phyloP scores from a whole-genome alignment of 2,888 invertebrate species.

The Pseudanteris insignis region DNA sequence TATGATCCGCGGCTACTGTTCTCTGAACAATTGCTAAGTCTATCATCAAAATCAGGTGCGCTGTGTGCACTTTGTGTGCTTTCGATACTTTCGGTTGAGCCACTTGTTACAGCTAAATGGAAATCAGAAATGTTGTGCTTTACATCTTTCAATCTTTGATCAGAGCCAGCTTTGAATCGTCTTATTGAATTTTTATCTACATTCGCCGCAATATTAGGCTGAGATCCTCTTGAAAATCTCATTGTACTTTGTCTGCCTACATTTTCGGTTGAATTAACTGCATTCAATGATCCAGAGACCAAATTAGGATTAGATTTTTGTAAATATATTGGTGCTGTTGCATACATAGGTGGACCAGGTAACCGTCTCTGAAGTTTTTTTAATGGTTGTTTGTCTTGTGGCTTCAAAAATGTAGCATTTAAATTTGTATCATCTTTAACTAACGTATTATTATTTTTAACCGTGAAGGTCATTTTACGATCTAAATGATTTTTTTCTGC shows the following conservation, averaged over 20 bases:
- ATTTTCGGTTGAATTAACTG: conserved; percentile 17
- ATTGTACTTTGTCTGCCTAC: conserved; percentile 16
- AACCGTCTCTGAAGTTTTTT: conserved; percentile 46
- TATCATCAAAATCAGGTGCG: conserved; percentile 62
- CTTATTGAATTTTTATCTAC: conserved; percentile 50
- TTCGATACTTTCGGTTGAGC: conserved; percentile 63
- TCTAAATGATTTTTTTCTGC: conserved; percentile 26
- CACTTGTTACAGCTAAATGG: conserved; percentile 48
- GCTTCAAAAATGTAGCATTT: conserved; percentile 34
- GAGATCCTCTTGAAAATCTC: conserved; percentile 52
- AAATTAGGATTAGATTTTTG: conserved; percentile 65
- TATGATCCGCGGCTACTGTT: conserved; percentile 58
- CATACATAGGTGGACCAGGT: conserved; percentile 50
- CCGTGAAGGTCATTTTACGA: conserved; percentile 50
- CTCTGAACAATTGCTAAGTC: conserved; percentile 61
- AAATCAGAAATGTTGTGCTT: conserved; percentile 51
- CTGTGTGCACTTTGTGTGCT: conserved; percentile 62
- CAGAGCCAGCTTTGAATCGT: conserved; percentile 57
- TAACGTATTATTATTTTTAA: conserved; percentile 45
- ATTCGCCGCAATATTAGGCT: conserved; percentile 53
- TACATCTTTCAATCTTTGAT: conserved; percentile 54
- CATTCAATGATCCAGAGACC: conserved; percentile 51
- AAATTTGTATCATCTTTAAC: conserved; percentile 8
- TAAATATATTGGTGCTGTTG: conserved; percentile 58
- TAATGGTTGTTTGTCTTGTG: conserved; percentile 23